Evolutionary conservation across 2,797 vertebrate genomes (phyloP).

Genomic region (Cyclura pinguis): DNA sequence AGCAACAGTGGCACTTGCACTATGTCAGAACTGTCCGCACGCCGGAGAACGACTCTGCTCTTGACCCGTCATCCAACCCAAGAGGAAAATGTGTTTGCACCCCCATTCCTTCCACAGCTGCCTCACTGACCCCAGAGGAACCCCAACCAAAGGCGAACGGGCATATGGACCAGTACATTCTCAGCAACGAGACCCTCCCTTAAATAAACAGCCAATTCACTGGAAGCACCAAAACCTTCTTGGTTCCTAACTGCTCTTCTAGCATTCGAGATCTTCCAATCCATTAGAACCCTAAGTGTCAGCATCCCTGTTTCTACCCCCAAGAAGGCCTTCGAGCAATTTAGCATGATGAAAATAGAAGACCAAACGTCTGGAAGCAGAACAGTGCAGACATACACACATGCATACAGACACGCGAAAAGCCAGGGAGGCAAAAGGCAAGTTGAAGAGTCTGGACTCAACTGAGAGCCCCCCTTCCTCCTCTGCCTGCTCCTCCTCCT

Average conservation of each 20-base stretch:
- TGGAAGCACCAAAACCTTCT: too few species aligned
- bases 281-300: too few species aligned
- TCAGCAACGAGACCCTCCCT: too few species aligned
- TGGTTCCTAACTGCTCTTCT: too few species aligned
- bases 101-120: not conserved
- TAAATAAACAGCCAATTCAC: too few species aligned
- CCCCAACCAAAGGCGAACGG: too few species aligned
- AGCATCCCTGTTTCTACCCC: not conserved
- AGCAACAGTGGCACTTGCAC: accelerated
- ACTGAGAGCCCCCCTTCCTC: too few species aligned
- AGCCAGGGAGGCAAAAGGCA: not conserved
- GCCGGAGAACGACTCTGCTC: not conserved
- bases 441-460: not conserved
- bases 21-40: not conserved
- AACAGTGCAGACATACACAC: not conserved
- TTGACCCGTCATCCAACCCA: too few species aligned
- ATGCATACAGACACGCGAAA: not conserved
- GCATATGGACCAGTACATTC: too few species aligned
- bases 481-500: too few species aligned
- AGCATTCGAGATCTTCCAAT: not conserved
- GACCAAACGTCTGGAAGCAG: not conserved
- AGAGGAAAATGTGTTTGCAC: too few species aligned
- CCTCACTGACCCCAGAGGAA: not conserved
- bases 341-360: not conserved
- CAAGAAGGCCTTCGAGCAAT: not conserved